Evolutionary conservation across 92 coral and sea anemone species (phyloP).

Genomic region (Micromussa lordhowensis): DNA sequence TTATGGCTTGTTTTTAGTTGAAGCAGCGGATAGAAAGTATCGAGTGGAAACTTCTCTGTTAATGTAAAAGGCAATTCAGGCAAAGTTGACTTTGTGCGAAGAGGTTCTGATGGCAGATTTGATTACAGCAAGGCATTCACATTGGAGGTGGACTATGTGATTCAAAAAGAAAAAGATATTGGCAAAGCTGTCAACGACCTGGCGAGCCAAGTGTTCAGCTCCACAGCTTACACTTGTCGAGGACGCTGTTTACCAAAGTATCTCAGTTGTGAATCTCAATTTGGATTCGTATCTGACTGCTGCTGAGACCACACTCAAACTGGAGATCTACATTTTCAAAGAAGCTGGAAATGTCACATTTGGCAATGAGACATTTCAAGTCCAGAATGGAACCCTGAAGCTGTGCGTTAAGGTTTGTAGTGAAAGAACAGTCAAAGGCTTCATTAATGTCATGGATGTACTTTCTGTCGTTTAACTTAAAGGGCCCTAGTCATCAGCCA

Average conservation of each 20-base stretch:
- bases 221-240: neutral
- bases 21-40: neutral
- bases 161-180: neutral
- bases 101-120: neutral
- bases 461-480: too few species aligned
- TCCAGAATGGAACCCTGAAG: constrained; percentile 3
- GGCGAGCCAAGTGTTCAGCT: neutral
- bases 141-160: neutral
- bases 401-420: neutral
- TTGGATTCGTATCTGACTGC: neutral
- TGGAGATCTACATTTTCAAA: neutral
- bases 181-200: neutral
- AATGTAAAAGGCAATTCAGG: neutral
- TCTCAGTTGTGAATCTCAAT: neutral
- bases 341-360: constrained; percentile 22
- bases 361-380: constrained; percentile 3
- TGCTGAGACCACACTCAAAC: neutral
- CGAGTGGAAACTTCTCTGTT: neutral
- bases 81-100: neutral
- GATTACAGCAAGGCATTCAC: neutral
- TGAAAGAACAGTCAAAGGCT: neutral
- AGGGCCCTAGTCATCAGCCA: too few species aligned
- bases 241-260: neutral
- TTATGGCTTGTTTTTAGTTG: neutral
- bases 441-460: too few species aligned